phyloP scores from a whole-genome alignment of 2,113 vertebrate genomes.

The Sinocyclocheilus anophthalmus region DNA sequence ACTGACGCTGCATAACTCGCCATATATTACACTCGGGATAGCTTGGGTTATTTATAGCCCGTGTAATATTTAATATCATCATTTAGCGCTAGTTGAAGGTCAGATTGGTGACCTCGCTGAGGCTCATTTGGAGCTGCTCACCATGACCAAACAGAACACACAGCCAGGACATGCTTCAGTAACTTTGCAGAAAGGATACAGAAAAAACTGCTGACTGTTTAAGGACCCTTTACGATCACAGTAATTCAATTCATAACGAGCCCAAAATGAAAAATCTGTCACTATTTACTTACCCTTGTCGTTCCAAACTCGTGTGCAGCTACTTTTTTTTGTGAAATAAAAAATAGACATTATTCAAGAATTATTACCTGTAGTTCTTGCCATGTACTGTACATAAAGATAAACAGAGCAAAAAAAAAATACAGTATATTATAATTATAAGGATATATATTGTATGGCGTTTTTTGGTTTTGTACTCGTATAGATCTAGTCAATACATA shows the following conservation, averaged over 20 bases:
- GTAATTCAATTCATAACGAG: background rate
- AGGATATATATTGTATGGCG: no score
- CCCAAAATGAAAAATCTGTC: background rate
- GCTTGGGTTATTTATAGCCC: constrained; percentile 21
- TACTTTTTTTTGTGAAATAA: background rate
- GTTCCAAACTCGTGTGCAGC: background rate
- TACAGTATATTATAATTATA: background rate
- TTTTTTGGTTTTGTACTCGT: no score
- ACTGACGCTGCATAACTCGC: constrained; percentile 25
- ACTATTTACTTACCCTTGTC: background rate
- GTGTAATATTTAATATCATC: constrained; percentile 26
- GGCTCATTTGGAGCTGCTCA: constrained; percentile 66
- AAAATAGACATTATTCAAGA: background rate
- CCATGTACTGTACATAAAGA: background rate
- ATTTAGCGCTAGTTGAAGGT: constrained; percentile 68
- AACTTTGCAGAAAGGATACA: constrained; percentile 69
- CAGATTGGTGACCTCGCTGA: constrained; percentile 65
- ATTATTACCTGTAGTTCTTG: background rate
- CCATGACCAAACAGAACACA: constrained; percentile 66
- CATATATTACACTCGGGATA: background rate
- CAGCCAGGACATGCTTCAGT: constrained; percentile 66
- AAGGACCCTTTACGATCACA: constrained; percentile 22
- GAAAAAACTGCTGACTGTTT: constrained; percentile 66
- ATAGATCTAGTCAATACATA: no score
- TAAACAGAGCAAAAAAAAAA: background rate